These are phyloP conservation scores for Xylota sylvarum DNA, from an alignment of 2,888 invertebrate species.

Conservation along the genomic window DNA sequence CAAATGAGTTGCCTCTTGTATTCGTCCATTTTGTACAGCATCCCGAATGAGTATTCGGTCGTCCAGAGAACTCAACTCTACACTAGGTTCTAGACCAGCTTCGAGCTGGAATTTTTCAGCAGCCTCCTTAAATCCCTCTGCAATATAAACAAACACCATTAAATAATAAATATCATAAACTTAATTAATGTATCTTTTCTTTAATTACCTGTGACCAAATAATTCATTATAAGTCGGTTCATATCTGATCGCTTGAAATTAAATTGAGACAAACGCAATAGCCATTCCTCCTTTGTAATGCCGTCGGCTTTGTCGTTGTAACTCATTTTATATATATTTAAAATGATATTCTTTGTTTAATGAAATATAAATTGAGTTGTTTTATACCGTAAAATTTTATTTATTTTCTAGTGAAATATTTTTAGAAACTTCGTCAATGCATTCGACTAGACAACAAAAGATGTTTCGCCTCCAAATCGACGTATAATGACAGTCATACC, in stretches of 20 bases:
- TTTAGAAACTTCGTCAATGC: constrained; percentile 51
- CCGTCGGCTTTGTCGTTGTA: constrained; percentile 84
- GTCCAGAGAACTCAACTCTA: constrained; percentile 94
- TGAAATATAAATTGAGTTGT: neutral
- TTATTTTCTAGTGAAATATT: constrained; percentile 1
- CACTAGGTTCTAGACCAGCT: constrained; percentile 92
- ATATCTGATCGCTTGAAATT: constrained; percentile 96
- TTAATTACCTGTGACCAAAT: constrained; percentile 94
- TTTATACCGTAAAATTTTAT: constrained; percentile 3
- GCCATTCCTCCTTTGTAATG: constrained; percentile 84
- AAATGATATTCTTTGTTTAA: neutral
- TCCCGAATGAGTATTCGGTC: constrained; percentile 96
- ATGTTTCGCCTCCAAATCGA: constrained; percentile 26
- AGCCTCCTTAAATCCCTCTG: constrained; percentile 98
- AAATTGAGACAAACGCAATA: constrained; percentile 84
- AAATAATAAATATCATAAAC: neutral
- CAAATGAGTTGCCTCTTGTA: constrained; percentile 96
- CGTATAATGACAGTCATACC: constrained; percentile 51
- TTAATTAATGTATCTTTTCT: neutral
- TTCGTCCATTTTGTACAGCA: constrained; percentile 96
- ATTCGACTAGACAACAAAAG: constrained; percentile 71
- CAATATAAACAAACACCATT: constrained; percentile 74
- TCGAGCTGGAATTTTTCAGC: constrained; percentile 98
- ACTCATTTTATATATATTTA: constrained; percentile 81
- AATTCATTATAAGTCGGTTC: constrained; percentile 99